Evolutionary conservation across 1,140 invertebrate species (phyloP), one percentile per base, ranked within the genome.

Genomic region (Maconellicoccus hirsutus): DNA sequence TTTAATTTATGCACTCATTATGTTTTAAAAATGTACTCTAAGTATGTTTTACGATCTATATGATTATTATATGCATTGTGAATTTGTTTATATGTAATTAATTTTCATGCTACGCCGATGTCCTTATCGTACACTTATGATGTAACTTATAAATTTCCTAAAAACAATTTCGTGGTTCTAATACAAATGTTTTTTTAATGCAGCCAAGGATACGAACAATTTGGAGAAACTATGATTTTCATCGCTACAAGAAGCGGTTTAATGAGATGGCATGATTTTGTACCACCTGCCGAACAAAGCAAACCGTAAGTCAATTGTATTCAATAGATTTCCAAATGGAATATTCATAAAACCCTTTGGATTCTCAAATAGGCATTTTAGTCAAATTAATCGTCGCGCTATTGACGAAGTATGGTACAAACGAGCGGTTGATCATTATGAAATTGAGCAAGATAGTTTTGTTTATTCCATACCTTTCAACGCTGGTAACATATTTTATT

Each of bases 341-440:
- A 7, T 19, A 4, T 1, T 27, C 26, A 26, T 59, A 70, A 70
- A 29, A 70, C 70, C 19, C 27, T 33, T 22, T 6, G 8, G 16
- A 25, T 1, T 42, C 70, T 8, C 19, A 74, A 73, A 0, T 72
- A 77, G 93, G 14, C 86, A 89, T 76, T 95, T 96, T 75, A 88
- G 89, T 75, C 87, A 93, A 75, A 83, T 83, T 22, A 87, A 95
- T 77, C 86, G 86, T 1, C 83, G 87, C 74, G 91, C 93, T 0
- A 93, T 91, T 78, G 92, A 97, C 77, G 89, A 92, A 52, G 84
- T 90, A 2, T 97, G 93, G 91, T 97, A 96, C 78, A 89, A 90
- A 78, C 83, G 94, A 72, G 93, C 95, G 0, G 91, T 97, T 0
- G 93, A 96, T 78, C 92, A 94, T 76, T 89, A 94, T 74, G 79